Evolutionary conservation across 2,888 invertebrate genomes (phyloP), one percentile per base, ranked within the genome.

Genomic region (Catotricha subobsoleta): DNA sequence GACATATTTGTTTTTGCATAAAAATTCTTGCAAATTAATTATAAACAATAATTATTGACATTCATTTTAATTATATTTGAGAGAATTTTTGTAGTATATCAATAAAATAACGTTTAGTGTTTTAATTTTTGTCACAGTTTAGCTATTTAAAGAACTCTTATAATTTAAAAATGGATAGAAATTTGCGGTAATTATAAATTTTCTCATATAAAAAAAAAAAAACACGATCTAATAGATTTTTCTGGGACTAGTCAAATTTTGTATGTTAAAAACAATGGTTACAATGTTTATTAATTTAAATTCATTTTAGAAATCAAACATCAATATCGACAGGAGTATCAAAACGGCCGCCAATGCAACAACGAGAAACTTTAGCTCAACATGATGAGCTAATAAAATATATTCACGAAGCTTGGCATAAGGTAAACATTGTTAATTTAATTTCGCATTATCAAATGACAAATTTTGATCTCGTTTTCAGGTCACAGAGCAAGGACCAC

Each of bases 301-400:
- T 35, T 23, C 5, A 2, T 21, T 12, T 4, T 23, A 38, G 28
- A 38, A 38, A 38, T 38, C 28, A 38, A 38, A 38, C 25, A 27
- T 10, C 39, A 20, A 29, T 28, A 29, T 20, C 43, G 48, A 49
- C 51, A 27, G 47, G 46, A 16, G 46, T 49, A 23, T 45, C 50
- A 40, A 48, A 49, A 45, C 46, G 46, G 35, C 47, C 52, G 41
- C 49, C 50, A 45, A 21, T 13, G 21, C 51, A 47, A 39, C 48
- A 51, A 35, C 51, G 53, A 49, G 55, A 57, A 46, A 52, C 57
- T 37, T 48, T 59, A 42, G 59, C 62, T 41, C 64, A 62, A 46
- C 81, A 83, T 50, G 81, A 81, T 54, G 82, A 82, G 59, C 65
- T 83, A 53, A 80, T 83, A 49, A 77, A 74, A 55, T 84, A 79